Evolutionary conservation across 2,113 vertebrate species (phyloP), one percentile per base, ranked within the genome.

Genomic region (Anarrhichthys ocellatus): DNA sequence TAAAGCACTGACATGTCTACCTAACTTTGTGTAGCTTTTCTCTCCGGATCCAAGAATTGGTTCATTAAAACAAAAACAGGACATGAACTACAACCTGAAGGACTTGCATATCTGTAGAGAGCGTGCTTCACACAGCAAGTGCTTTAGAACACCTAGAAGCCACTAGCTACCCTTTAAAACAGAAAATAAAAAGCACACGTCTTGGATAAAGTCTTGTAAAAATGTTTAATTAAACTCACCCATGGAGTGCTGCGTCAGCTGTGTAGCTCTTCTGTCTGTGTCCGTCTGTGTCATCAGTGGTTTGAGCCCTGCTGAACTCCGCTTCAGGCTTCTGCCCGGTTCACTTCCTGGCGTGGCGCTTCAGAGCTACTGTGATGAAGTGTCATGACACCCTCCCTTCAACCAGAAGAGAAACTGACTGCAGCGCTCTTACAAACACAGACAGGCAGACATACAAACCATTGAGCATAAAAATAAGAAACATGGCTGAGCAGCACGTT

Each of bases 331-430:
- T 84, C 78, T 76, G 80, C 29, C 34, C 80, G 46, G 18, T 78
- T 82, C 81, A 93, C 89, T 93, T 93, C 91, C 90, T 90, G 91
- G 50, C 75, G n/a, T 56, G 73, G 29, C 11, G 10, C 58, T 72
- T 80, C 42, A 78, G 71, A 85, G 73, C 83, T 44, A 77, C 85
- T 88, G 66, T 78, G 27, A 62, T 61, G 5, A 77, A 88, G 78
- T 78, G 87, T 90, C 74, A 71, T 68, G 82, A 79, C 91, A 70
- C 66, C 80, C 88, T 80, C 85, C 82, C 82, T 82, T 58, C 24
- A 32, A 80, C 87, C 86, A 89, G 87, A 82, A 80, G 38, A 88
- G 67, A 83, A 72, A 65, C 59, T 6, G 52, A 34, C 73, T 84
- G 50, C 70, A 38, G 56, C 13, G 1, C 38, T 82, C 69, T 72